Percentiles rank a stretch among this genome's conserved stretches.
These are phyloP conservation scores for Limnephilus marmoratus DNA, from an alignment of 2,888 invertebrate species.

Conservation along the genomic window DNA sequence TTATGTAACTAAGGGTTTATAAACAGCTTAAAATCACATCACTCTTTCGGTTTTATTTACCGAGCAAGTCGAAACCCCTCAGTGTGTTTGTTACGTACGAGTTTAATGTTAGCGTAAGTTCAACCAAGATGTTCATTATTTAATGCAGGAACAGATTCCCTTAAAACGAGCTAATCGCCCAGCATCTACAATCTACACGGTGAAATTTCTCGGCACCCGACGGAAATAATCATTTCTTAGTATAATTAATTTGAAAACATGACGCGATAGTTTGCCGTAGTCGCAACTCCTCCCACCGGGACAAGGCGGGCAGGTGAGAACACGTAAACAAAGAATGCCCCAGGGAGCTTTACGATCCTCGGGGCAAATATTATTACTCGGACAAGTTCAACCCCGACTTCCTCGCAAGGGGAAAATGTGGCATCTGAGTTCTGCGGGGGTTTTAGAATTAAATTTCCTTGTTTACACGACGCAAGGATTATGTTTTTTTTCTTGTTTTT, in stretches of 20 bases:
- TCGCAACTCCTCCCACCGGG: not conserved
- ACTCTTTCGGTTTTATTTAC: too few relatives aligned
- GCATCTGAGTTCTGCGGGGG: not conserved
- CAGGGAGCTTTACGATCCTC: conserved; percentile 9
- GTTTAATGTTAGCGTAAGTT: not conserved
- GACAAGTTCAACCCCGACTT: conserved; percentile 6
- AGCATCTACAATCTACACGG: not conserved
- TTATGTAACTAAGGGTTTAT: not conserved
- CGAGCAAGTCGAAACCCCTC: not conserved
- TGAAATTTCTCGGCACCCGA: not conserved
- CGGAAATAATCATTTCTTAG: conserved; percentile 7
- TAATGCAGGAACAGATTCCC: not conserved
- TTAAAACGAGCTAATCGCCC: not conserved
- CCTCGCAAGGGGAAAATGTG: conserved; percentile 8
- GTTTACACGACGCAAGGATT: not conserved
- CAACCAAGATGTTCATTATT: not conserved
- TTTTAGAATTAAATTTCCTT: conserved; percentile 17
- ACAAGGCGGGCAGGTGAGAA: conserved; percentile 28
- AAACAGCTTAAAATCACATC: not conserved
- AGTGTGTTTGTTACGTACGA: not conserved
- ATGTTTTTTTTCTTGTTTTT: not conserved
- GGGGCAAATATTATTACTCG: conserved; percentile 25
- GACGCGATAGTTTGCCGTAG: conserved; percentile 35
- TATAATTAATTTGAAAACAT: conserved; percentile 33
- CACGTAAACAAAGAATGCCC: conserved; percentile 25